Conservation (phyloP, 2,888 invertebrate species). For the Danaus chrysippus region DNA sequence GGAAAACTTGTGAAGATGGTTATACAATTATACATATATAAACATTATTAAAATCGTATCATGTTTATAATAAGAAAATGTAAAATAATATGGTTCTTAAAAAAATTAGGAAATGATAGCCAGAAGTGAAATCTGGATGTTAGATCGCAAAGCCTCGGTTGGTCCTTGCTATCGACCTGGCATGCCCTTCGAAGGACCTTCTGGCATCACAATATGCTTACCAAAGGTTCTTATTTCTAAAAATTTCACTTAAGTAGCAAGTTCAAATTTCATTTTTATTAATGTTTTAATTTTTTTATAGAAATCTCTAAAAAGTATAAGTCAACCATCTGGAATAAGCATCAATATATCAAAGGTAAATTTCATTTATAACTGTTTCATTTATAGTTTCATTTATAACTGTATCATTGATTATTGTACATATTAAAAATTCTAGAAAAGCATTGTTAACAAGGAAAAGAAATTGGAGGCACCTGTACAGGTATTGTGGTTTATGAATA, state of each 20-base stretch:
- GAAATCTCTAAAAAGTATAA: conserved; percentile 43
- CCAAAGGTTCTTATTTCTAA: conserved; percentile 44
- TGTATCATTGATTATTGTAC: no score
- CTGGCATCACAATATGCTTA: conserved; percentile 55
- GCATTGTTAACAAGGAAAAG: conserved; percentile 34
- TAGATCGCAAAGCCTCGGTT: conserved; percentile 54
- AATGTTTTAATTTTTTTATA: conserved; percentile 36
- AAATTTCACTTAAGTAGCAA: neutral
- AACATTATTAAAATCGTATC: neutral
- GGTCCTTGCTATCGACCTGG: conserved; percentile 52
- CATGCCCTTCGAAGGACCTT: conserved; percentile 45
- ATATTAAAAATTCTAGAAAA: conserved; percentile 37
- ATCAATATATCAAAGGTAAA: conserved; percentile 54
- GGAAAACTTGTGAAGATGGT: neutral
- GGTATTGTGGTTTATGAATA: neutral
- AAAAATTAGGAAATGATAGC: conserved; percentile 12
- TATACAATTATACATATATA: neutral
- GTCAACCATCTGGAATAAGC: conserved; percentile 49
- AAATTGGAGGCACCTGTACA: conserved; percentile 1
- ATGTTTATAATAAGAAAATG: conserved; percentile 1
- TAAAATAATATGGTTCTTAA: neutral
- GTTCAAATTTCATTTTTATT: neutral
- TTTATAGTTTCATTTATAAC: no score
- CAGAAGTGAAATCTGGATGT: conserved; percentile 34
- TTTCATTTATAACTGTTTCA: neutral